Percentiles rank a stretch among this genome's conserved stretches.
Conservation (phyloP, 1,140 invertebrate species). For the Saccostrea cuccullata region DNA sequence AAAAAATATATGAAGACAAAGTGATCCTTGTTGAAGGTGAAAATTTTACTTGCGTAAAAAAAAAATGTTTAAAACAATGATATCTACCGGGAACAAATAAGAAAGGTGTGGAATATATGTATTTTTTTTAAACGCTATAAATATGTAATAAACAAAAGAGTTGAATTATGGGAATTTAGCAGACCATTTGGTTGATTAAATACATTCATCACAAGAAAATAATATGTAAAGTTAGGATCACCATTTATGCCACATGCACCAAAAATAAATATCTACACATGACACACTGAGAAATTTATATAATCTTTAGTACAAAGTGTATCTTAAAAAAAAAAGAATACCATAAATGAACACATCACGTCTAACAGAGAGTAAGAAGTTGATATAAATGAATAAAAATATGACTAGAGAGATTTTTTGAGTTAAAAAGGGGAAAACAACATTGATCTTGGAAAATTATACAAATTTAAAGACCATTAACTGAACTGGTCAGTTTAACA, state of each 20-base stretch:
- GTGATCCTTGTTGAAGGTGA: too few relatives aligned
- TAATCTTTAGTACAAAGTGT: neutral
- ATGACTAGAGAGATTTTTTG: constrained; percentile 20
- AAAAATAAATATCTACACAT: neutral
- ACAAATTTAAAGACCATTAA: neutral
- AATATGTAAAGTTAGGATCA: neutral
- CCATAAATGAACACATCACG: neutral
- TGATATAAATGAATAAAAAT: neutral
- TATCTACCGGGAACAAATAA: too few relatives aligned
- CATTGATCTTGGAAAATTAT: neutral
- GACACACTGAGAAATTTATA: neutral
- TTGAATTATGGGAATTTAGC: too few relatives aligned
- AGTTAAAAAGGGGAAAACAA: neutral
- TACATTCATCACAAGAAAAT: neutral
- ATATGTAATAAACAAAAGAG: too few relatives aligned
- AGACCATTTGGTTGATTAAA: too few relatives aligned
- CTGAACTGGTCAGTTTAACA: neutral
- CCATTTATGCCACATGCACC: neutral
- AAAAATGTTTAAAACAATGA: too few relatives aligned
- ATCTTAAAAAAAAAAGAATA: neutral
- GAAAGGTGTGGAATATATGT: too few relatives aligned
- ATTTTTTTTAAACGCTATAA: too few relatives aligned
- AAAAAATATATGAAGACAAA: too few relatives aligned
- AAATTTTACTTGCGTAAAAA: too few relatives aligned
- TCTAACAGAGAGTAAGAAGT: neutral